phyloP scores from a whole-genome alignment of 2,797 vertebrate genomes.

The Hoplostethus mediterraneus region DNA sequence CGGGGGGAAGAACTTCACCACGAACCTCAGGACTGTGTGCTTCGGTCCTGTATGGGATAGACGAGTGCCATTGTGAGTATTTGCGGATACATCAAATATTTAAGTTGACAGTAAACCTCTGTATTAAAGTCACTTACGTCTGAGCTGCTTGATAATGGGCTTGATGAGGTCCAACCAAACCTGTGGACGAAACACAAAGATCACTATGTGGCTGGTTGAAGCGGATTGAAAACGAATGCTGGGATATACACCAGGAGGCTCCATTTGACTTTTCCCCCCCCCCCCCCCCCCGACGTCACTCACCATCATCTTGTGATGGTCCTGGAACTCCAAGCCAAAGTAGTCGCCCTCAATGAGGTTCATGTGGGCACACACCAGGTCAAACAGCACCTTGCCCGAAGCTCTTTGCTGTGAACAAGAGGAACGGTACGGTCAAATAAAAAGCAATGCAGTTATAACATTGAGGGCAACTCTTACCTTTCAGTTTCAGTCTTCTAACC shows the following conservation, averaged over 20 bases:
- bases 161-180: slow-evolving; percentile 98
- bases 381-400: slow-evolving; percentile 93
- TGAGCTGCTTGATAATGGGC: slow-evolving; percentile 95
- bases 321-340: slow-evolving; percentile 96
- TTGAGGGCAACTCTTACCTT: no score
- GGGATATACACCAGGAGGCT: neutral
- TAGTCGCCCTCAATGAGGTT: slow-evolving; percentile 98
- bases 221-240: neutral
- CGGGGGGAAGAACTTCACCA: slow-evolving; percentile 98
- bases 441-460: neutral
- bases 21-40: slow-evolving; percentile 91
- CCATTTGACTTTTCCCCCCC: neutral
- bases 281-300: slow-evolving; percentile 51
- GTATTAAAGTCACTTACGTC: slow-evolving; percentile 88
- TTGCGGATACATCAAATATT: neutral
- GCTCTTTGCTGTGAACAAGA: slow-evolving; percentile 90
- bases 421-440: slow-evolving; percentile 9
- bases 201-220: slow-evolving; percentile 12
- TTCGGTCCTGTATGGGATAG: slow-evolving; percentile 87
- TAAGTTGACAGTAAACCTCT: slow-evolving; percentile 1
- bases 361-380: slow-evolving; percentile 94
- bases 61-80: neutral
- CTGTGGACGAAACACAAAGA: slow-evolving; percentile 71
- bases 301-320: slow-evolving; percentile 96
- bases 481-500: slow-evolving; percentile 5